A percentile compares a stretch with the other conserved stretches of the same genome.
Evolutionary conservation across 2,113 vertebrate species (phyloP).

Genomic region (Odocoileus hemionus): DNA sequence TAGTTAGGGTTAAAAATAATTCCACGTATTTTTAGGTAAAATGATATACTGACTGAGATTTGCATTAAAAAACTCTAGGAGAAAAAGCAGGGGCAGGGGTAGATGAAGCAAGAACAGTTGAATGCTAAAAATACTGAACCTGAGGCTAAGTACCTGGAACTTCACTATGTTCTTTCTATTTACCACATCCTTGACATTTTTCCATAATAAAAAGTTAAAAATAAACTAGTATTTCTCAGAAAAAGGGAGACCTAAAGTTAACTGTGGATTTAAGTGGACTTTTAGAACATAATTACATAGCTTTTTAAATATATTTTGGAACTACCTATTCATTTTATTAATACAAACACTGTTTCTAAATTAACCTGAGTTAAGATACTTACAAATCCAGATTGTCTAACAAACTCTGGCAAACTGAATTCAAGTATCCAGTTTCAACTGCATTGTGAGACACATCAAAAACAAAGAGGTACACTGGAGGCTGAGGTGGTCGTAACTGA

Average conservation of each 20-base stretch:
- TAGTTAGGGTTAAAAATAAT: background rate
- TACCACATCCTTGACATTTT: background rate
- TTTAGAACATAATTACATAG: constrained; percentile 1
- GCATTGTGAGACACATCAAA: constrained; percentile 97
- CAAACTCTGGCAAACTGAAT: constrained; percentile 91
- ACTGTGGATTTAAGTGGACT: background rate
- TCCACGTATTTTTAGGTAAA: background rate
- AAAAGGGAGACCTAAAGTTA: background rate
- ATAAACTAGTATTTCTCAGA: background rate
- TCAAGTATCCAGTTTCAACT: constrained; percentile 95
- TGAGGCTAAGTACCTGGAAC: background rate
- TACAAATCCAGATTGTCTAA: constrained; percentile 95
- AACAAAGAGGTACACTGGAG: constrained; percentile 95
- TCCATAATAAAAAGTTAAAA: constrained; percentile 9
- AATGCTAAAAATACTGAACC: background rate
- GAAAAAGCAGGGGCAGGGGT: background rate
- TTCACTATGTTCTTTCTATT: background rate
- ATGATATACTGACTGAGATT: background rate
- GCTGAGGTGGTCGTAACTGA: constrained; percentile 95
- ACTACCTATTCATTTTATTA: constrained; percentile 1
- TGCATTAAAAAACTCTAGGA: background rate
- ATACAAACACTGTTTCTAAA: background rate
- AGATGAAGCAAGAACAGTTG: background rate
- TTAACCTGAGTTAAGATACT: constrained; percentile 74
- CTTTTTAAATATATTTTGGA: background rate